Conservation (phyloP, 2,888 invertebrate species). For the Dicycla oo region DNA sequence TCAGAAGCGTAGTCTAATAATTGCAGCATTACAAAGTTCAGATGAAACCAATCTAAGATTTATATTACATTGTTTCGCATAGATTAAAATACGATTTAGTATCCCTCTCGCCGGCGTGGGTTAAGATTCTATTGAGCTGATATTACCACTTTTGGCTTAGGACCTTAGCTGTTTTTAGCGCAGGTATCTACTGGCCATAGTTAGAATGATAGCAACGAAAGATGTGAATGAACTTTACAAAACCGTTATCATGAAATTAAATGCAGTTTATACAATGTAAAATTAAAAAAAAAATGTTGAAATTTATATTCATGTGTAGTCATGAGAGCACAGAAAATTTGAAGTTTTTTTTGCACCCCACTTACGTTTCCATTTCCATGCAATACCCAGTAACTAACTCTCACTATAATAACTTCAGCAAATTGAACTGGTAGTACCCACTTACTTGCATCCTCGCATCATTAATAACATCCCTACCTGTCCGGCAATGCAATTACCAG, state of each 20-base stretch:
- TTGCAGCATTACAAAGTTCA: slow-evolving; percentile 77
- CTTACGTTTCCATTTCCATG: slow-evolving; percentile 10
- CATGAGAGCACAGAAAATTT: slow-evolving; percentile 1
- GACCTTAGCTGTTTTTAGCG: not conserved
- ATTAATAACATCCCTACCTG: slow-evolving; percentile 69
- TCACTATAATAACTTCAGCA: slow-evolving; percentile 55
- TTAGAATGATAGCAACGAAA: slow-evolving; percentile 13
- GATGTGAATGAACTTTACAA: not conserved
- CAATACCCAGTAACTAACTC: slow-evolving; percentile 52
- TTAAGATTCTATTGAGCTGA: slow-evolving; percentile 65
- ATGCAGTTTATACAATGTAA: too few species aligned
- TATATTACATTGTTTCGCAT: slow-evolving; percentile 80
- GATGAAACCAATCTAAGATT: slow-evolving; percentile 80
- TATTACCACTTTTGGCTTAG: slow-evolving; percentile 59
- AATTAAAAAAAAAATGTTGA: not conserved
- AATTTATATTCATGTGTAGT: not conserved
- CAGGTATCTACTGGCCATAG: not conserved
- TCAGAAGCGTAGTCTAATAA: slow-evolving; percentile 77
- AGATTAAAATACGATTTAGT: slow-evolving; percentile 78
- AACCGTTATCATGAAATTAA: not conserved
- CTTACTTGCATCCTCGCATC: slow-evolving; percentile 56
- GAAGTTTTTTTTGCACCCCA: slow-evolving; percentile 18
- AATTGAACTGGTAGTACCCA: slow-evolving; percentile 60
- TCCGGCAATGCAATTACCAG: slow-evolving; percentile 72
- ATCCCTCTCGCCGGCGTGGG: slow-evolving; percentile 60